phyloP scores from a whole-genome alignment of 2,113 vertebrate genomes.

The Thalassarche chlororhynchos region DNA sequence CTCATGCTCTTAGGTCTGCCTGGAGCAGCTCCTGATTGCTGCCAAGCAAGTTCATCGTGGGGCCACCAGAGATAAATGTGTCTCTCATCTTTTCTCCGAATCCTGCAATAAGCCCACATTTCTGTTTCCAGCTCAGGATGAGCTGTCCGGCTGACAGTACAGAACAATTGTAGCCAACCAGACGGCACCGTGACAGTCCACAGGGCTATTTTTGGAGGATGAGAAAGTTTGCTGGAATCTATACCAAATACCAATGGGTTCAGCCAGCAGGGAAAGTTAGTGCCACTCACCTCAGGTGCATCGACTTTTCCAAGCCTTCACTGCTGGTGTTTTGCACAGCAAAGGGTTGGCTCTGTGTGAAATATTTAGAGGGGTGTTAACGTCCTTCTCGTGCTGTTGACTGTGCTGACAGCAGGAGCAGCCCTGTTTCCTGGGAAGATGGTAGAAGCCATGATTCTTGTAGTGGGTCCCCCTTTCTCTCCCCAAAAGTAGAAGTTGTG shows the following conservation, averaged over 20 bases:
- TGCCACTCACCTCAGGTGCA: conserved; percentile 21
- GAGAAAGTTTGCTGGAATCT: conserved; percentile 45
- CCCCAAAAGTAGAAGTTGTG: accelerated
- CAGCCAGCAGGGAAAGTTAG: conserved; percentile 14
- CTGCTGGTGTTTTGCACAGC: not conserved
- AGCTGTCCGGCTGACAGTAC: not conserved
- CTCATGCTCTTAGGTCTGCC: not conserved
- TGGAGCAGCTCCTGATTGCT: not conserved
- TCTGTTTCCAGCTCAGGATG: not conserved
- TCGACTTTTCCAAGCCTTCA: conserved; percentile 13
- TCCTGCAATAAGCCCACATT: not conserved
- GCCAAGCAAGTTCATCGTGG: not conserved
- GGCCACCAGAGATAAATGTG: not conserved
- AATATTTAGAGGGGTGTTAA: not conserved
- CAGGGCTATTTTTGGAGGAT: conserved; percentile 38
- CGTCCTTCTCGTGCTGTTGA: not conserved
- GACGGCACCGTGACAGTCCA: not conserved
- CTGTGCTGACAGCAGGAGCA: not conserved
- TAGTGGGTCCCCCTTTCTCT: not conserved
- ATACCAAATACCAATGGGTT: conserved; percentile 33
- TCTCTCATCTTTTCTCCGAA: not conserved
- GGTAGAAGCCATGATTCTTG: not conserved
- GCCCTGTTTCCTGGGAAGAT: not conserved
- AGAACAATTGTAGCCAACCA: not conserved
- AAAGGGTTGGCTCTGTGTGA: not conserved